Percentiles rank a stretch among this genome's conserved stretches.
These are phyloP conservation scores for Sthenelais limicola DNA, from an alignment of 2,888 invertebrate genomes.

Conservation along the genomic window DNA sequence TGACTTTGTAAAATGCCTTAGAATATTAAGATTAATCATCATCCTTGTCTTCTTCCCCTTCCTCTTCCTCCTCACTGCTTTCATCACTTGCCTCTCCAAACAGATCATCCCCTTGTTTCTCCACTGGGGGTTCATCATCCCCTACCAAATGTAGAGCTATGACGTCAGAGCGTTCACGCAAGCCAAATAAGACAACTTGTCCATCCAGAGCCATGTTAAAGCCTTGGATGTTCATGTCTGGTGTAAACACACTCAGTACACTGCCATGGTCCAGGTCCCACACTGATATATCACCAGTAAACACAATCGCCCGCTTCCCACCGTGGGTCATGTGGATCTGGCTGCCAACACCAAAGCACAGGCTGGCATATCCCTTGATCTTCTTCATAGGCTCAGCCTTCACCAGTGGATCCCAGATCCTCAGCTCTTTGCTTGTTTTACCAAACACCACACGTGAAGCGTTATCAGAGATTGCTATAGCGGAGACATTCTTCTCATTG, in stretches of 20 bases:
- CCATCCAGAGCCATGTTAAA: constrained; percentile 62
- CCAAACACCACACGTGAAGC: constrained; percentile 66
- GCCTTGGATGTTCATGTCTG: constrained; percentile 65
- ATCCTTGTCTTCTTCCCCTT: constrained; percentile 40
- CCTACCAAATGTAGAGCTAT: constrained; percentile 46
- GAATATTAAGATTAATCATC: constrained; percentile 18
- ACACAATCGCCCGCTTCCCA: constrained; percentile 61
- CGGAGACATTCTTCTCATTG: constrained; percentile 67
- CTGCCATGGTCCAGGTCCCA: constrained; percentile 66
- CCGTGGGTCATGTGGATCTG: constrained; percentile 63
- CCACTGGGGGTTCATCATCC: not conserved
- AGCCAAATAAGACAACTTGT: constrained; percentile 62
- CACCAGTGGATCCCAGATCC: constrained; percentile 68
- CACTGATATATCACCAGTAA: constrained; percentile 67
- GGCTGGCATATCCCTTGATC: constrained; percentile 60
- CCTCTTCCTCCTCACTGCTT: constrained; percentile 49
- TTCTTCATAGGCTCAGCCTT: constrained; percentile 53
- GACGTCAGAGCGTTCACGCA: constrained; percentile 64
- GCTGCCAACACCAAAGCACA: constrained; percentile 60
- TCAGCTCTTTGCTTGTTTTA: constrained; percentile 62
- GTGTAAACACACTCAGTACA: constrained; percentile 65
- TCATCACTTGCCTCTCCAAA: constrained; percentile 47
- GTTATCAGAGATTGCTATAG: constrained; percentile 64
- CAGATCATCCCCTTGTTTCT: constrained; percentile 41
- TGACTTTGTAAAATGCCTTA: not conserved